A percentile compares a stretch with the other conserved stretches of the same genome.
These are phyloP conservation scores for Eupithecia insigniata DNA, from an alignment of 2,888 invertebrate species.

Conservation along the genomic window DNA sequence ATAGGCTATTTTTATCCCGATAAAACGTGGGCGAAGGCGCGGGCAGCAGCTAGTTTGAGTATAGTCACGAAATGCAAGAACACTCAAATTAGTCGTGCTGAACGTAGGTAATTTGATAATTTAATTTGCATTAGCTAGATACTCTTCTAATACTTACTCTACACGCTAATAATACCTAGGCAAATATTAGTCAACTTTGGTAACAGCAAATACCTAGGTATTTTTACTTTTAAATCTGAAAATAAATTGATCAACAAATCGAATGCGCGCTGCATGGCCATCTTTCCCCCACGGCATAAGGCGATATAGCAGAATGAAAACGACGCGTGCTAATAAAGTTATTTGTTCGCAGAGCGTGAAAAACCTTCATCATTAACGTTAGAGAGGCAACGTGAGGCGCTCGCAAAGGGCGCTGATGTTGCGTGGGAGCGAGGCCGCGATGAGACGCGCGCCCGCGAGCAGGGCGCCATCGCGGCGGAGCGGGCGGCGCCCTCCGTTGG, in stretches of 20 bases:
- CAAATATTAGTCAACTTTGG: neutral
- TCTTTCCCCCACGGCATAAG: neutral
- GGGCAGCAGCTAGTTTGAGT: no score
- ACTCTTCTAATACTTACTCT: neutral
- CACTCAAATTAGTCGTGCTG: neutral
- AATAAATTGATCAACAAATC: neutral
- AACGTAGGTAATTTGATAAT: neutral
- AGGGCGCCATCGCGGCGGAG: conserved; percentile 72
- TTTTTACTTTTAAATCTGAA: neutral
- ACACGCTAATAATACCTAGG: neutral
- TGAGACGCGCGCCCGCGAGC: conserved; percentile 51
- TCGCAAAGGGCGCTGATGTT: conserved; percentile 83
- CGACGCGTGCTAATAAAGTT: neutral
- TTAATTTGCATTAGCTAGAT: neutral
- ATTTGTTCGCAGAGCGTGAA: conserved; percentile 87
- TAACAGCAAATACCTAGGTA: neutral
- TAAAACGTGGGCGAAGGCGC: no score
- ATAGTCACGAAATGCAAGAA: neutral
- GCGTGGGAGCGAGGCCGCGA: conserved; percentile 61
- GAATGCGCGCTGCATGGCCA: neutral
- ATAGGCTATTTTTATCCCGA: no score
- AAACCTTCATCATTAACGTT: conserved; percentile 86
- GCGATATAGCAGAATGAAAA: neutral
- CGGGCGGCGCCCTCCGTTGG: conserved; percentile 91
- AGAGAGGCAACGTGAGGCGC: conserved; percentile 86